These are phyloP conservation scores for Miichthys miiuy DNA, from an alignment of 2,797 vertebrate genomes.

Conservation along the genomic window DNA sequence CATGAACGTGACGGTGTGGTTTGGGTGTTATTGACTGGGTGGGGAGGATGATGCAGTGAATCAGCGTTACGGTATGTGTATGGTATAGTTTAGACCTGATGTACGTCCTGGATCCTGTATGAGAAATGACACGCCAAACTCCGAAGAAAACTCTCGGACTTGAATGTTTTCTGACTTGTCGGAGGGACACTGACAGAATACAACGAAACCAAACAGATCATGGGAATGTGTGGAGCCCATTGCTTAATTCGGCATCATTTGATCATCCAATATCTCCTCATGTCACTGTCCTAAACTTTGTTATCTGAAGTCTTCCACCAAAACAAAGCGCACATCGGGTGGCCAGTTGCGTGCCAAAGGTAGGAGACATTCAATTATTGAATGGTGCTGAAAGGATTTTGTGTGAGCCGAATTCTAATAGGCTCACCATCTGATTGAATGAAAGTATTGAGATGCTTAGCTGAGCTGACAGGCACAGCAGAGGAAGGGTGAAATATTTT, in stretches of 20 bases:
- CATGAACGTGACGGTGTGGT: neutral
- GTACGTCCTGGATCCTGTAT: neutral
- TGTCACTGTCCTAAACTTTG: neutral
- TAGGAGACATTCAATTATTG: fast-evolving
- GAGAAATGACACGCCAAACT: neutral
- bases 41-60: constrained; percentile 24
- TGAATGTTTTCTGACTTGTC: neutral
- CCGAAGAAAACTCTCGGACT: neutral
- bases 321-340: no score
- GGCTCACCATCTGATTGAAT: fast-evolving
- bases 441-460: fast-evolving
- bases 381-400: no score
- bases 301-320: neutral
- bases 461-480: neutral
- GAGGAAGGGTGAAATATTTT: neutral
- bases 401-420: neutral
- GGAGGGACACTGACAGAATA: fast-evolving
- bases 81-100: neutral
- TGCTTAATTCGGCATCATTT: neutral
- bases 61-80: constrained; percentile 7
- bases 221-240: fast-evolving
- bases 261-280: neutral
- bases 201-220: fast-evolving
- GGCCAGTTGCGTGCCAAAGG: neutral
- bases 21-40: constrained; percentile 1